Conservation (phyloP, 2,797 vertebrate genomes). For the Lycodopsis pacificus region DNA sequence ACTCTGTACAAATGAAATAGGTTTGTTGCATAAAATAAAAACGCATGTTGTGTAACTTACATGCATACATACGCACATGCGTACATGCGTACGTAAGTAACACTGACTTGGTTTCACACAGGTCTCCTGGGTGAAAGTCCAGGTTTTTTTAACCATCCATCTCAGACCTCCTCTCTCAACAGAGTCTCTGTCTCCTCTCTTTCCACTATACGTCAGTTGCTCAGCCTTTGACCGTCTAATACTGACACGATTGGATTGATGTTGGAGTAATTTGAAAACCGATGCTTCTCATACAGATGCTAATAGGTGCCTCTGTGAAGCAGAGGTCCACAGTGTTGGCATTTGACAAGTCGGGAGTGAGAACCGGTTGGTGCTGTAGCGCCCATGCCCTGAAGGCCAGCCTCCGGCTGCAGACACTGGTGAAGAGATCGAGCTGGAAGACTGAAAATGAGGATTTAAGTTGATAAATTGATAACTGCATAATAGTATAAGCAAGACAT, state of each 20-base stretch:
- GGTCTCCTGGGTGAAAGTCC: not conserved
- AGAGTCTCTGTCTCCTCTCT: not conserved
- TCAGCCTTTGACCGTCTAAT: not conserved
- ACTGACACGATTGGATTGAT: not conserved
- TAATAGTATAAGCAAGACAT: constrained; percentile 6
- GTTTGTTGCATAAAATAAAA: not conserved
- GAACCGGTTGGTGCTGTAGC: no score
- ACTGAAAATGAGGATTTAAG: not conserved
- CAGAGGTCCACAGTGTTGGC: not conserved
- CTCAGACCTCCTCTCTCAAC: not conserved
- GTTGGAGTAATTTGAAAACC: not conserved
- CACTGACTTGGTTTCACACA: not conserved
- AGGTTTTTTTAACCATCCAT: not conserved
- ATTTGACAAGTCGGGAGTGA: not conserved
- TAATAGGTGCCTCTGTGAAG: not conserved
- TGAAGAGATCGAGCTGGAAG: constrained; percentile 1
- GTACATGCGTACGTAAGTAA: not conserved
- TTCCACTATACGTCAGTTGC: not conserved
- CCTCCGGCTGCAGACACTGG: constrained; percentile 37
- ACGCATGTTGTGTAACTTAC: not conserved
- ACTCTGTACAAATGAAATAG: not conserved
- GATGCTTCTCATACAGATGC: not conserved
- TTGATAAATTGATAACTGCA: not conserved
- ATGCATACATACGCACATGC: no score
- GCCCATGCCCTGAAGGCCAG: constrained; percentile 28